Base-by-base conservation (phyloP, 2,113 vertebrate species). In the Crotalus tigris region DNA sequence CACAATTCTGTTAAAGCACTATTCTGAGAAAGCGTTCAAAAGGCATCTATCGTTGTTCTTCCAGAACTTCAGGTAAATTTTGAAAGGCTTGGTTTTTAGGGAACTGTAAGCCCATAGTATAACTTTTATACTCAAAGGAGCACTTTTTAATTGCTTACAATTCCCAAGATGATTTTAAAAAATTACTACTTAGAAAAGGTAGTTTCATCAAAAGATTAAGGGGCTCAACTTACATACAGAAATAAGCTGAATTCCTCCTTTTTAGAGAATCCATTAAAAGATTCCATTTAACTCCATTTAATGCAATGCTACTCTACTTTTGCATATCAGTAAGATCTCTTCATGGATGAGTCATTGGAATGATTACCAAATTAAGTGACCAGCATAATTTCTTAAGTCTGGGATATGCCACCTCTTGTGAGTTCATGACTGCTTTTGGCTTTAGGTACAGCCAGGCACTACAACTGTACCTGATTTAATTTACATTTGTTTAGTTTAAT, bases 131-230 rank as follows among this genome's bases (percentile, higher is more conserved):
- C 11, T 94, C 75, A 61, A 85, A 89, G 24, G 26, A 86, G 85
- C 21, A 21, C 89, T 46, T n/a, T 39, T 59, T 69, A 1, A 55
- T 1, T 39, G 94, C 93, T 64, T 90, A 17, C 39, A 85, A 3
- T 92, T 95, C 91, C 24, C 87, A 92, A 94, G 85, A 5, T 2
- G 13, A 33, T 21, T 94, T 93, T 55, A 17, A 58, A 39, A 0
- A 92, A 39, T 92, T 91, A 89, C 86, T 87, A n/a, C 55, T 13
- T 61, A 85, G 13, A 58, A 51, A 86, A 0, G 86, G 44, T 1
- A 53, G 19, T 89, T 0, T 0, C 26, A 87, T 87, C 26, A 61
- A 12, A 53, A 61, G 10, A 87, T 29, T 24, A 59, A 23, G 5
- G 49, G 11, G 17, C 44, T 19, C n/a, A 29, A 4, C 17, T 61